A percentile compares a stretch with the other conserved stretches of the same genome.
These are phyloP conservation scores for Zelostemma sp. DNA, from an alignment of 1,140 invertebrate genomes.

Conservation along the genomic window DNA sequence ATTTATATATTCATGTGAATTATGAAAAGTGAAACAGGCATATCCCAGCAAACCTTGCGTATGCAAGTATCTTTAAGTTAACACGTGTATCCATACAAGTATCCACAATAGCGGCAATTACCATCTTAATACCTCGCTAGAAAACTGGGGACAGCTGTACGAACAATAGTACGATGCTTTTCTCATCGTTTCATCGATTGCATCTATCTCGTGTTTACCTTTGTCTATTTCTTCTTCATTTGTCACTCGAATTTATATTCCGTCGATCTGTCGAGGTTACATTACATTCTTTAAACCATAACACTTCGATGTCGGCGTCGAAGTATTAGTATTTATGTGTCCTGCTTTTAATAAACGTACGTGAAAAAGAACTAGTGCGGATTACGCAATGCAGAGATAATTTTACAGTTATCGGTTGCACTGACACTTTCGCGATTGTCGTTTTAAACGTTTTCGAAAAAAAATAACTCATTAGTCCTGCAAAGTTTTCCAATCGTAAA, in stretches of 20 bases:
- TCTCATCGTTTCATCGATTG: constrained; percentile 25
- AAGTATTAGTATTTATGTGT: too few relatives aligned
- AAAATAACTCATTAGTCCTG: too few relatives aligned
- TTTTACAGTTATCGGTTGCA: background rate
- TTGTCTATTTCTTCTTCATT: too few relatives aligned
- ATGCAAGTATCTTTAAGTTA: background rate
- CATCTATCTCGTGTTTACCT: background rate
- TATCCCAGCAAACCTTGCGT: background rate
- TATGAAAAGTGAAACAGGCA: too few relatives aligned
- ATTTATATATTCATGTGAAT: too few relatives aligned
- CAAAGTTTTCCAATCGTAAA: too few relatives aligned
- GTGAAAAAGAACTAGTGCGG: constrained; percentile 7
- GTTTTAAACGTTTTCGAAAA: background rate
- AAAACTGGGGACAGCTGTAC: constrained; percentile 45
- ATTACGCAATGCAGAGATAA: constrained; percentile 1
- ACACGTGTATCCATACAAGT: constrained; percentile 20
- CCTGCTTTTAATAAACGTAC: background rate
- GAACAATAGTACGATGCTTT: constrained; percentile 34
- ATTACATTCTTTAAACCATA: background rate
- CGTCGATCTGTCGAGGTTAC: background rate
- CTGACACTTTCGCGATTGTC: background rate
- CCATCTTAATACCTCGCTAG: constrained; percentile 33
- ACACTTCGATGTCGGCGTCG: too few relatives aligned
- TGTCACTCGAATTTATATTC: too few relatives aligned
- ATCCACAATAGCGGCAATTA: constrained; percentile 41